Evolutionary conservation across 2,888 invertebrate genomes (phyloP), one percentile per base, ranked within the genome.

Genomic region (Agonopterix alstromeriana): DNA sequence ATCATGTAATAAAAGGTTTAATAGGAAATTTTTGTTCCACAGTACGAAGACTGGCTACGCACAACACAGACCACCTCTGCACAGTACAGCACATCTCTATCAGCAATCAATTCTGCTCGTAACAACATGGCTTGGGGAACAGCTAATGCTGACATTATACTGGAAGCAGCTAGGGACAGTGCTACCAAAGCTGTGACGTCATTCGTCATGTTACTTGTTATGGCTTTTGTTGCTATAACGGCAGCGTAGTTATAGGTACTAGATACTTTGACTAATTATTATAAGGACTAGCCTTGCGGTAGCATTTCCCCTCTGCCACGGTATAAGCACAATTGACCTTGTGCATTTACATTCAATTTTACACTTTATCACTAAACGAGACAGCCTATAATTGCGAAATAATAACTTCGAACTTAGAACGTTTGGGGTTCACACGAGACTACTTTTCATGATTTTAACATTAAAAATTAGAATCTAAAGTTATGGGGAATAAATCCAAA

Each of bases 11-110:
- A 7, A 27, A 27, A 27, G 5, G 27, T 38, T 8, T 38, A 38
- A 10, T 45, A 50, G n/a, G n/a, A n/a, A n/a, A 43, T 4, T 41
- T 45, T 48, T 51, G 43, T 36, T 45, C 67, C 58, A 3, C 68
- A 86, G 86, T 85, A 75, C 41, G 77, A 84, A 55, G 53, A 62
- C 3, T 86, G 88, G 88, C 68, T 85, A 0, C 65, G 57, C 0
- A 53, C 65, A 7, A 73, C 78, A 0, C 86, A 85, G 50, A 46
- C 54, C 0, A 51, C 53, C 10, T 62, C 72, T 10, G 57, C 65
- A 0, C 80, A 85, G 49, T 83, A 63, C 52, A 61, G 50, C 35
- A 56, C 69, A 2, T 71, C 73, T 0, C 55, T 85, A 8, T 70
- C 63, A 4, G 70, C 77, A 0, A 84, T 87, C 17, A 60, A 35